phyloP scores from a whole-genome alignment of 2,888 invertebrate genomes.

The Artemia sinica region DNA sequence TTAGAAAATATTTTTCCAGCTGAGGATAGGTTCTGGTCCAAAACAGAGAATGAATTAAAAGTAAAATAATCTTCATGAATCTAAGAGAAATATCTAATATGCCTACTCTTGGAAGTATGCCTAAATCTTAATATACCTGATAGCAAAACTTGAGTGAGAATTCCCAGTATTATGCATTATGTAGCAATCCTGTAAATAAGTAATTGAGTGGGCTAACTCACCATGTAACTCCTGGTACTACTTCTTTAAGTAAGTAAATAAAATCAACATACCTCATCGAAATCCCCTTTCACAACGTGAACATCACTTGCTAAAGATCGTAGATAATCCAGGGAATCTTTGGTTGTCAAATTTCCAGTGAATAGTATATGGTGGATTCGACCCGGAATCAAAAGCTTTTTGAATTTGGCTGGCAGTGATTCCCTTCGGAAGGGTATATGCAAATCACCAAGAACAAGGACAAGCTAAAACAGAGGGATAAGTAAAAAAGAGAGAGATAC shows the following conservation, averaged over 20 bases:
- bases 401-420: constrained; percentile 83
- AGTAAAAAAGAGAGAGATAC: background rate
- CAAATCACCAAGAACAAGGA: constrained; percentile 88
- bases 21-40: no score
- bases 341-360: constrained; percentile 93
- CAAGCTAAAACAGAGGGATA: constrained; percentile 45
- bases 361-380: constrained; percentile 94
- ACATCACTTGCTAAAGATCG: constrained; percentile 98
- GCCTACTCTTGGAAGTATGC: no score
- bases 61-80: no score
- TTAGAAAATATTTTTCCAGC: no score
- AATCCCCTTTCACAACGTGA: constrained; percentile 93
- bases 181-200: no score
- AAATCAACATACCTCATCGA: constrained; percentile 63
- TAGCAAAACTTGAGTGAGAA: constrained; percentile 18
- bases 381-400: constrained; percentile 86
- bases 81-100: no score
- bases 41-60: no score
- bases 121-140: constrained; percentile 18
- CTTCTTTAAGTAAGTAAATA: no score
- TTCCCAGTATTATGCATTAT: no score
- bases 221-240: no score
- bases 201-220: no score
- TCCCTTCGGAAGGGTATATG: constrained; percentile 94
- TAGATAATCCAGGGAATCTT: constrained; percentile 91